Evolutionary conservation across 2,888 invertebrate genomes (phyloP).

Genomic region (Tryphoninae sp.): DNA sequence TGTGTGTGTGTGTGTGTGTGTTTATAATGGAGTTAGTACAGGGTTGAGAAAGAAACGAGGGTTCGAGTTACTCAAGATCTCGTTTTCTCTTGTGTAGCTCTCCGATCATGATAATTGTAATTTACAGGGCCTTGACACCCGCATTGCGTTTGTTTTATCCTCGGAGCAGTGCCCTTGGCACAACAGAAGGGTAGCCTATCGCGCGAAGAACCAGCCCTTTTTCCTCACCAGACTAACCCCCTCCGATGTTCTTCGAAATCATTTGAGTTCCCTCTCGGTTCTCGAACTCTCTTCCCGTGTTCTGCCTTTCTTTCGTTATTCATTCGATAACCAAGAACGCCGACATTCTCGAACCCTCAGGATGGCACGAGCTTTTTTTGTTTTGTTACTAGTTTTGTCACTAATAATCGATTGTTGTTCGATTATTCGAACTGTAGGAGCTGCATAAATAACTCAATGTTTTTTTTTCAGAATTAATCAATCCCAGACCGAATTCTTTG

Average conservation of each 20-base stretch:
- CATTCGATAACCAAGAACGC: background rate
- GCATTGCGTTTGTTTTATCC: background rate
- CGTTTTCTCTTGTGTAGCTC: slow-evolving; percentile 12
- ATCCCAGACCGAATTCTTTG: no score
- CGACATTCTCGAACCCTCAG: no score
- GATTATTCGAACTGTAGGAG: no score
- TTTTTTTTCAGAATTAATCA: no score
- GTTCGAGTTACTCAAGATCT: background rate
- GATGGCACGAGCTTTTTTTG: no score
- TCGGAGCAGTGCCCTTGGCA: slow-evolving; percentile 15
- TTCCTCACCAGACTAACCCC: background rate
- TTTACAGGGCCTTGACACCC: slow-evolving; percentile 46
- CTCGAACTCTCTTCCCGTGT: background rate
- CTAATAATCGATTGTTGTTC: no score
- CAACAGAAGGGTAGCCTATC: background rate
- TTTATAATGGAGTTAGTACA: background rate
- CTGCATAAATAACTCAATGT: no score
- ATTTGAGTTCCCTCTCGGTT: slow-evolving; percentile 5
- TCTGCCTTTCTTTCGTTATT: background rate
- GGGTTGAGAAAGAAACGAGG: background rate
- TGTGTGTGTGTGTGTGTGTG: background rate
- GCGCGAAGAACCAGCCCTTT: slow-evolving; percentile 9
- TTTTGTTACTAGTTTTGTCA: no score
- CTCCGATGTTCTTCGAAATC: background rate
- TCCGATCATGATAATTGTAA: slow-evolving; percentile 55